These are phyloP conservation scores for Lucifuga dentata DNA, from an alignment of 2,113 vertebrate genomes.

Conservation along the genomic window DNA sequence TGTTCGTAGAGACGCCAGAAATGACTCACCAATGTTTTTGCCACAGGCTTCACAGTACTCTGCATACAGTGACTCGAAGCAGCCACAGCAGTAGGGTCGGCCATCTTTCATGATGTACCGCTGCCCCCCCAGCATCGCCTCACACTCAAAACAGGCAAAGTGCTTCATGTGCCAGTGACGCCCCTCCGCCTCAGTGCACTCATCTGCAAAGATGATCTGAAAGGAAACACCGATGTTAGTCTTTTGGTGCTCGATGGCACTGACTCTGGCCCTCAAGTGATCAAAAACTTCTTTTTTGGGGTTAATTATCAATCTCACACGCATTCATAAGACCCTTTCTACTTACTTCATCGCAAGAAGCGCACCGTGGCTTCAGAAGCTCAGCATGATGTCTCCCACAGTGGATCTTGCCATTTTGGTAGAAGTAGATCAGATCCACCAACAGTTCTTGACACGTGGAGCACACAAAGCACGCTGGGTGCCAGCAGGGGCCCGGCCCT, in stretches of 20 bases:
- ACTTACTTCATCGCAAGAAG: conserved; percentile 93
- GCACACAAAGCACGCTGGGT: conserved; percentile 93
- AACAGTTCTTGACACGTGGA: conserved; percentile 92
- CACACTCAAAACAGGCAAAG: conserved; percentile 95
- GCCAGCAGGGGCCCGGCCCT: conserved; percentile 92
- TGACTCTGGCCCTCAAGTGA: background rate
- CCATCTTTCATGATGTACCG: conserved; percentile 98
- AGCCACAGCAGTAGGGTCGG: conserved; percentile 92
- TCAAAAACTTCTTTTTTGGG: too few relatives aligned
- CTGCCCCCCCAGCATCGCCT: conserved; percentile 91
- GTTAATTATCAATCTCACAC: too few relatives aligned
- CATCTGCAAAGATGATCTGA: conserved; percentile 97
- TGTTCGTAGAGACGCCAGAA: background rate
- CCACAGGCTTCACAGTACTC: conserved; percentile 96
- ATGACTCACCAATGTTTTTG: conserved; percentile 90
- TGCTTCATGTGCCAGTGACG: conserved; percentile 98
- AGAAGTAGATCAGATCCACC: conserved; percentile 98
- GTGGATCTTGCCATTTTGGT: conserved; percentile 93
- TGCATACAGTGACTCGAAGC: conserved; percentile 94
- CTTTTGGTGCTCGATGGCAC: background rate
- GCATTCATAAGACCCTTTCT: too few relatives aligned
- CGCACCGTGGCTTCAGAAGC: conserved; percentile 94
- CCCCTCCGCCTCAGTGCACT: conserved; percentile 96
- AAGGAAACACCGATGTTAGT: conserved; percentile 23
- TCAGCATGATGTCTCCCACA: conserved; percentile 96